Percentiles rank a stretch among this genome's conserved stretches.
Conservation (phyloP, 2,888 invertebrate genomes). For the Tetanocera ferruginea region DNA sequence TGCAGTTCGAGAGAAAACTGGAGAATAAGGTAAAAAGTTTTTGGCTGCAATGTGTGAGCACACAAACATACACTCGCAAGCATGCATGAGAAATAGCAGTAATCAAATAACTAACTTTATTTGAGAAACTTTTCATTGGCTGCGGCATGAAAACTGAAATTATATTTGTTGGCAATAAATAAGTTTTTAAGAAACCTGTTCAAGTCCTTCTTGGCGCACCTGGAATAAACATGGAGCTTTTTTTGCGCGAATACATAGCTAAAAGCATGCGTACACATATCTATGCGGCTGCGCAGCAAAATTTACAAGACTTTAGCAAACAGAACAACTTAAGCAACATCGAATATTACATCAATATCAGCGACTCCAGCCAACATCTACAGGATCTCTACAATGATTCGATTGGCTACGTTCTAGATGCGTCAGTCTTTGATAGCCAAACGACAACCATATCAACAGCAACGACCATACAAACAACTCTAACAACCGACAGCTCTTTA, state of each 20-base stretch:
- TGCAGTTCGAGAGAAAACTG: too few relatives aligned
- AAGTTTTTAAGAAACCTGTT: too few relatives aligned
- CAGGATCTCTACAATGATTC: slow-evolving; percentile 6
- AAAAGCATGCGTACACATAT: slow-evolving; percentile 53
- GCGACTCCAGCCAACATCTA: slow-evolving; percentile 35
- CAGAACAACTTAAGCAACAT: slow-evolving; percentile 18
- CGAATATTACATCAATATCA: slow-evolving; percentile 1
- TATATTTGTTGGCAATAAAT: too few relatives aligned
- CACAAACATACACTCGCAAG: too few relatives aligned
- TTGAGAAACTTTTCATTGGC: too few relatives aligned
- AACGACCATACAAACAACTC: background rate
- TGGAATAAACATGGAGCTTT: slow-evolving; percentile 45
- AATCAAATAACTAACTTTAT: too few relatives aligned
- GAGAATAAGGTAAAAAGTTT: too few relatives aligned
- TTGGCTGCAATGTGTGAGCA: too few relatives aligned
- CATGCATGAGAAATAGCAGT: too few relatives aligned
- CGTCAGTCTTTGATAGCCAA: background rate
- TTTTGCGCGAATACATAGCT: slow-evolving; percentile 54
- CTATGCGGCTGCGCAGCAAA: slow-evolving; percentile 27
- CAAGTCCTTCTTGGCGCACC: background rate
- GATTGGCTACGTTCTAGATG: background rate
- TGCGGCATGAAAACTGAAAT: too few relatives aligned
- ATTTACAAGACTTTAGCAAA: background rate
- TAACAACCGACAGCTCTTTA: background rate
- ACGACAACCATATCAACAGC: slow-evolving; percentile 48